phyloP scores from a whole-genome alignment of 2,888 invertebrate genomes.

The Drosophila merina region DNA sequence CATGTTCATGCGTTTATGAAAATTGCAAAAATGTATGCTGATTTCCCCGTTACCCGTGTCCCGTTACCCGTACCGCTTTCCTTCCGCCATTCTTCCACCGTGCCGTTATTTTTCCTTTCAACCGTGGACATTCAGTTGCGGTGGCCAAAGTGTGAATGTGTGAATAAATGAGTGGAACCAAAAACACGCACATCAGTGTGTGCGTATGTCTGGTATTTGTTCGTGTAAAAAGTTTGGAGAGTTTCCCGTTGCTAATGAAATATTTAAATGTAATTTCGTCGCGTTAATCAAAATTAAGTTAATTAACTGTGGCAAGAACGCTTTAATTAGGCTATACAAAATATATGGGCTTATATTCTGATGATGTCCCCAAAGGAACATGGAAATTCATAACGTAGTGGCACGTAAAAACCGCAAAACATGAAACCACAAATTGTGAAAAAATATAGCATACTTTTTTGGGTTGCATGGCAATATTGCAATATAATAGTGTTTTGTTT shows the following conservation, averaged over 20 bases:
- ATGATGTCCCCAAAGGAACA: not conserved
- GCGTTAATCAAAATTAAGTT: slow-evolving; percentile 61
- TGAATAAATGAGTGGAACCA: slow-evolving; percentile 30
- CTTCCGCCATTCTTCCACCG: not conserved
- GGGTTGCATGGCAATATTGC: not conserved
- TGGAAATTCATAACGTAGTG: not conserved
- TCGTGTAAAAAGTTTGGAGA: slow-evolving; percentile 33
- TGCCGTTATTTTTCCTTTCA: slow-evolving; percentile 16
- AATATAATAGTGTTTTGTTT: too few species aligned
- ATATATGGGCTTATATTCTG: slow-evolving; percentile 18
- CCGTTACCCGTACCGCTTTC: too few species aligned
- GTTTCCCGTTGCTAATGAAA: slow-evolving; percentile 63
- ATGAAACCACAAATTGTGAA: too few species aligned
- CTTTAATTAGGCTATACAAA: slow-evolving; percentile 67
- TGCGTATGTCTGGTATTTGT: slow-evolving; percentile 8
- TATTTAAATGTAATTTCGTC: slow-evolving; percentile 75
- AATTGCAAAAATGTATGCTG: slow-evolving; percentile 51
- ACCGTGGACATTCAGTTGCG: slow-evolving; percentile 25
- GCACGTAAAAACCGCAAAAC: not conserved
- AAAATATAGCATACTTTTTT: not conserved
- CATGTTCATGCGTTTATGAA: slow-evolving; percentile 48
- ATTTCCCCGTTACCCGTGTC: not conserved
- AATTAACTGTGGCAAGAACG: slow-evolving; percentile 67
- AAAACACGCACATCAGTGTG: slow-evolving; percentile 2
- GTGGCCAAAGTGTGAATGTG: slow-evolving; percentile 46